Evolutionary conservation across 2,888 invertebrate genomes (phyloP).

Genomic region (Bembecia ichneumoniformis): DNA sequence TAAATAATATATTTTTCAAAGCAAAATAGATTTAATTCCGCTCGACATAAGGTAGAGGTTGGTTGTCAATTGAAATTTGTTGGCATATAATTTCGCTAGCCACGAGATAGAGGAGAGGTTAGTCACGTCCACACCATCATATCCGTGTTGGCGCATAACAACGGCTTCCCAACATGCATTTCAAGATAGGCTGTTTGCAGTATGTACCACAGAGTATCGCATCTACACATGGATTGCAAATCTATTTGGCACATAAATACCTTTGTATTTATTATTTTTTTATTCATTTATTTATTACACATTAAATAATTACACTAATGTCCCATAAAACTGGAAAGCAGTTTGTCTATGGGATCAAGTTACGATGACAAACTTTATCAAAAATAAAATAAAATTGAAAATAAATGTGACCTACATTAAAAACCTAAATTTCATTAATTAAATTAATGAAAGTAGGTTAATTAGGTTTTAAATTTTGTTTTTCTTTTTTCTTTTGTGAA

Average conservation of each 20-base stretch:
- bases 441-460: no score
- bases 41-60: background rate
- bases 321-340: no score
- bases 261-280: background rate
- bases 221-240: no score
- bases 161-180: conserved; percentile 10
- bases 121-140: conserved; percentile 35
- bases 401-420: no score
- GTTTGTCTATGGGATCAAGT: no score
- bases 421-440: no score
- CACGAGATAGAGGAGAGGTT: conserved; percentile 15
- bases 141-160: conserved; percentile 39
- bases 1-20: no score
- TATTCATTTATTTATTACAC: background rate
- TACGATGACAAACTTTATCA: no score
- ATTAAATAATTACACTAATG: no score
- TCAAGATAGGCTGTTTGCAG: background rate
- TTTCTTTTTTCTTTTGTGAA: background rate
- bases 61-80: conserved; percentile 12
- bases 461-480: no score
- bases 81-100: conserved; percentile 27
- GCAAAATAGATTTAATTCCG: background rate
- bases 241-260: no score
- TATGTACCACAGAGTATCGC: background rate
- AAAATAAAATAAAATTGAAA: no score